phyloP scores from a whole-genome alignment of 1,140 invertebrate species.

The Drosophila sturtevanti region DNA sequence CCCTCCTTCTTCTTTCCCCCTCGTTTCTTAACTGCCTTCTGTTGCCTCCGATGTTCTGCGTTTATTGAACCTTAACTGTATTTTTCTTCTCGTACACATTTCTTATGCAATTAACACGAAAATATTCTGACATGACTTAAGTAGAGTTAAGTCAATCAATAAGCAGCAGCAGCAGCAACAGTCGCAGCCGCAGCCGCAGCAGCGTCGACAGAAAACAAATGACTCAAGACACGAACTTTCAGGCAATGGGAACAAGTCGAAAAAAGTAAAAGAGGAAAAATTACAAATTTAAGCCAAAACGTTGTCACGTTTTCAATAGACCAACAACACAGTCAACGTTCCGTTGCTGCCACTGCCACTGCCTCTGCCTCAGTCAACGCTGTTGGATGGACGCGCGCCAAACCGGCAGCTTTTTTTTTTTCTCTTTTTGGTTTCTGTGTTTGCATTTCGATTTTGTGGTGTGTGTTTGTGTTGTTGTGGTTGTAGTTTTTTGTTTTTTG shows the following conservation, averaged over 20 bases:
- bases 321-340: neutral
- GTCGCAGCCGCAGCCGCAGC: neutral
- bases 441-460: constrained; percentile 76
- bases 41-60: constrained; percentile 46
- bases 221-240: constrained; percentile 73
- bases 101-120: constrained; percentile 78
- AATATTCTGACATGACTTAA: constrained; percentile 26
- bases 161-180: constrained; percentile 6
- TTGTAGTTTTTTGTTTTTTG: constrained; percentile 52
- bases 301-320: constrained; percentile 57
- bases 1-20: neutral
- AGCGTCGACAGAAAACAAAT: constrained; percentile 51
- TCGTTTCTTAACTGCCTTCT: neutral
- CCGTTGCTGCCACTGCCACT: neutral
- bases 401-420: constrained; percentile 42
- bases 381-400: constrained; percentile 13
- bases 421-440: constrained; percentile 43
- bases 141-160: constrained; percentile 4
- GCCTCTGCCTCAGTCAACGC: constrained; percentile 16
- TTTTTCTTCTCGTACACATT: constrained; percentile 41
- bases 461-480: neutral
- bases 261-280: constrained; percentile 25
- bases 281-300: constrained; percentile 25
- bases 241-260: constrained; percentile 25
- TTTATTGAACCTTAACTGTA: constrained; percentile 73